Percentiles rank a stretch among this genome's conserved stretches.
Evolutionary conservation across 2,113 vertebrate genomes (phyloP).

Genomic region (Atractosteus spatula): DNA sequence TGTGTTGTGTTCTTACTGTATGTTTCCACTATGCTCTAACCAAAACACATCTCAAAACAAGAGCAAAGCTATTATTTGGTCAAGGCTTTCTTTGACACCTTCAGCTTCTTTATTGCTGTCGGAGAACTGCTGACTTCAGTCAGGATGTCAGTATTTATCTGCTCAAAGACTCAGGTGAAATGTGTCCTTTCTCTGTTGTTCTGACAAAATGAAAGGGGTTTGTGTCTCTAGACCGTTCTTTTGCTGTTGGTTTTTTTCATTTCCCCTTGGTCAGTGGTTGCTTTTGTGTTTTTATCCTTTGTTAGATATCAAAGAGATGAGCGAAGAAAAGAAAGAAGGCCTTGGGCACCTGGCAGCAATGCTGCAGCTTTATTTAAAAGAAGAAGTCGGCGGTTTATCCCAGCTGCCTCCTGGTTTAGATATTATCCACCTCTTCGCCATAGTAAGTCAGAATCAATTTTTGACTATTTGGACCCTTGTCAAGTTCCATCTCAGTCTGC

Average conservation of each 20-base stretch:
- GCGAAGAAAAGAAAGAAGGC: conserved; percentile 83
- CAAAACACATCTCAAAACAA: too few relatives aligned
- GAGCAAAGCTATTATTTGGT: background rate
- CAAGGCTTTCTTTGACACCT: conserved; percentile 19
- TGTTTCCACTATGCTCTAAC: too few relatives aligned
- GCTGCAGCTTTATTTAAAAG: conserved; percentile 77
- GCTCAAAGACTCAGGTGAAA: too few relatives aligned
- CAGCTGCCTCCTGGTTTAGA: conserved; percentile 71
- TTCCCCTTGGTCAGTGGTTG: background rate
- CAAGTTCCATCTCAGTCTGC: background rate
- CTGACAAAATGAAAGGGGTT: too few relatives aligned
- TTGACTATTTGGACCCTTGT: background rate
- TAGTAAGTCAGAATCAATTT: conserved; percentile 68
- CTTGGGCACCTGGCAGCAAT: conserved; percentile 75
- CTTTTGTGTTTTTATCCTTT: conserved; percentile 34
- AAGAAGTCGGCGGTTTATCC: conserved; percentile 65
- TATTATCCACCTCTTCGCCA: conserved; percentile 80
- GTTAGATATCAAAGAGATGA: conserved; percentile 74
- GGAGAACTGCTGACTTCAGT: too few relatives aligned
- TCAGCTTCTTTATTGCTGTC: too few relatives aligned
- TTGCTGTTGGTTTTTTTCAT: too few relatives aligned
- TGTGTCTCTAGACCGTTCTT: too few relatives aligned
- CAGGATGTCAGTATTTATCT: too few relatives aligned
- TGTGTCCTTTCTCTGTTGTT: too few relatives aligned
- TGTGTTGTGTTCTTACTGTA: too few relatives aligned